Evolutionary conservation across 2,797 vertebrate species (phyloP).

Genomic region (Fringilla coelebs): DNA sequence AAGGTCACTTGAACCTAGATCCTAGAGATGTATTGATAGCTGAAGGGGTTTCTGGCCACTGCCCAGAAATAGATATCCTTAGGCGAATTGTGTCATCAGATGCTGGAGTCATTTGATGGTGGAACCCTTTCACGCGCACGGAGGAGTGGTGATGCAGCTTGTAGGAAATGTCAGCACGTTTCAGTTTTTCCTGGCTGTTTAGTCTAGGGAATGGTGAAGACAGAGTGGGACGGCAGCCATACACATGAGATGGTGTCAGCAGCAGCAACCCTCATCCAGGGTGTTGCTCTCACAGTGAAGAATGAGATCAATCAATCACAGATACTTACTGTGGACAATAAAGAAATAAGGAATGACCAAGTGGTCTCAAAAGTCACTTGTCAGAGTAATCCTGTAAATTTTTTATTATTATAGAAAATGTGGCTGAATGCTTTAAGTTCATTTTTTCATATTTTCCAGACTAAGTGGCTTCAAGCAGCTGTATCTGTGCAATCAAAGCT

Average conservation of each 20-base stretch:
- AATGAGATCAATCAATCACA: constrained; percentile 1
- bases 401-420: background rate
- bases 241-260: background rate
- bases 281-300: background rate
- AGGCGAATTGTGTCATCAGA: constrained; percentile 38
- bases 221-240: constrained; percentile 30
- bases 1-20: constrained; percentile 55
- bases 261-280: background rate
- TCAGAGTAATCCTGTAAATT: background rate
- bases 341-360: background rate
- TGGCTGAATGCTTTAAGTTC: background rate
- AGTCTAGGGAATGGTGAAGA: constrained; percentile 38
- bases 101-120: constrained; percentile 42
- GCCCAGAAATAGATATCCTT: constrained; percentile 49
- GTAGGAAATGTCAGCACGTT: constrained; percentile 57
- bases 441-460: background rate
- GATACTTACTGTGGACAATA: background rate
- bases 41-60: constrained; percentile 44
- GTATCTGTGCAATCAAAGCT: background rate
- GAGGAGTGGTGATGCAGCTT: constrained; percentile 22
- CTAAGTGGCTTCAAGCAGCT: constrained; percentile 4
- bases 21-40: constrained; percentile 50
- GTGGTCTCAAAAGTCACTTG: background rate
- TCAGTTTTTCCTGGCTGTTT: constrained; percentile 65
- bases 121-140: background rate